A percentile compares a stretch with the other conserved stretches of the same genome.
Evolutionary conservation across 2,113 vertebrate species (phyloP).

Genomic region (Meriones unguiculatus): DNA sequence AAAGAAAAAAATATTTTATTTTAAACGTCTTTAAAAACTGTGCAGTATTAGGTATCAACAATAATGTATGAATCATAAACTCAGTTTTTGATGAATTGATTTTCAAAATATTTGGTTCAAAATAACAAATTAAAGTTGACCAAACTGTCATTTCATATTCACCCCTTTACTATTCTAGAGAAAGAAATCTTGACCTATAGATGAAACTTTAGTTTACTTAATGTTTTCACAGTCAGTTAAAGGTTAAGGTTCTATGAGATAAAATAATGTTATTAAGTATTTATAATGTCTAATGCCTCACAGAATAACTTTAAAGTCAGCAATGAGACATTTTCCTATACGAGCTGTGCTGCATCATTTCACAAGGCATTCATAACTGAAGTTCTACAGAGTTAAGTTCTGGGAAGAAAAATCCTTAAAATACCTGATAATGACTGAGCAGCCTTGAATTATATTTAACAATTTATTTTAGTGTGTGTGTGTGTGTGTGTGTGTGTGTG

Average conservation of each 20-base stretch:
- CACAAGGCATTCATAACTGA: conserved; percentile 78
- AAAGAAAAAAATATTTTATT: conserved; percentile 17
- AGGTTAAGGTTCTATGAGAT: neutral
- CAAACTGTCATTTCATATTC: neutral
- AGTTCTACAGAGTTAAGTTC: conserved; percentile 62
- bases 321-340: neutral
- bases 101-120: conserved; percentile 52
- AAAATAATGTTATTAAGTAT: conserved; percentile 10
- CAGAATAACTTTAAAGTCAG: conserved; percentile 3
- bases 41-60: neutral
- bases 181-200: neutral
- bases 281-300: neutral
- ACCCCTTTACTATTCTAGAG: neutral
- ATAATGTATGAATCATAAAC: neutral
- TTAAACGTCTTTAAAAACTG: neutral
- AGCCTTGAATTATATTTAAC: conserved; percentile 1
- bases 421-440: neutral
- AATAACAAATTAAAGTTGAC: neutral
- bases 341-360: conserved; percentile 63
- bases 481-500: neutral
- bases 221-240: neutral
- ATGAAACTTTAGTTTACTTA: neutral
- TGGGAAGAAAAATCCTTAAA: conserved; percentile 7
- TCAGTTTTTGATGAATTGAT: neutral
- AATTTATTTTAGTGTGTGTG: neutral